phyloP scores from a whole-genome alignment of 2,888 invertebrate genomes.

The Leptinotarsa haldemani region DNA sequence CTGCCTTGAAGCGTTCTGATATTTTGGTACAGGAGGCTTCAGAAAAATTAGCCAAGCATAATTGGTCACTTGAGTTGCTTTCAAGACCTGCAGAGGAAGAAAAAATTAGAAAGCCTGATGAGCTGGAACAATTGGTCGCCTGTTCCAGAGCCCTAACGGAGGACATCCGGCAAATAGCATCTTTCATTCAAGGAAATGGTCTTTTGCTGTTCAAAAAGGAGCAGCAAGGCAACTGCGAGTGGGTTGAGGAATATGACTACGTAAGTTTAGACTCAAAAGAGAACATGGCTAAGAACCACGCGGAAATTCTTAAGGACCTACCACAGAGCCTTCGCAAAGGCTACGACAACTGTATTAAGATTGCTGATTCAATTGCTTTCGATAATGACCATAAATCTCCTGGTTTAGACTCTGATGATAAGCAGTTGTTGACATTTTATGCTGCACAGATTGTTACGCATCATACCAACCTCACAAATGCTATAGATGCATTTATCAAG shows the following conservation, averaged over 20 bases:
- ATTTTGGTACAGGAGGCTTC: conserved; percentile 83
- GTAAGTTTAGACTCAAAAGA: conserved; percentile 86
- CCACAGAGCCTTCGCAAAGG: conserved; percentile 80
- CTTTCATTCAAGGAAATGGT: conserved; percentile 90
- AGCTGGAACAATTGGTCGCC: conserved; percentile 88
- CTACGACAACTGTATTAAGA: conserved; percentile 80
- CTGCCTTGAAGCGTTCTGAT: conserved; percentile 83
- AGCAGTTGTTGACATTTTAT: conserved; percentile 87
- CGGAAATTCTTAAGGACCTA: conserved; percentile 78
- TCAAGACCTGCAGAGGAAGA: conserved; percentile 57
- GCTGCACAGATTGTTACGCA: conserved; percentile 88
- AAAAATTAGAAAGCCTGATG: conserved; percentile 77
- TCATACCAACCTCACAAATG: conserved; percentile 85
- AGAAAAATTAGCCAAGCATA: conserved; percentile 78
- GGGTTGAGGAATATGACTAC: conserved; percentile 91
- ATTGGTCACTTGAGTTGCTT: conserved; percentile 81
- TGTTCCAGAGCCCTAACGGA: conserved; percentile 88
- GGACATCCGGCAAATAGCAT: conserved; percentile 89
- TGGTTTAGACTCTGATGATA: conserved; percentile 79
- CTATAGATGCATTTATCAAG: conserved; percentile 91
- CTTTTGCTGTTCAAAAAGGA: conserved; percentile 80
- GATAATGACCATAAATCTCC: conserved; percentile 68
- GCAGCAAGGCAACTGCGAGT: conserved; percentile 68
- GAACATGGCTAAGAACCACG: conserved; percentile 76
- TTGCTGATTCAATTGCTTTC: conserved; percentile 75